phyloP scores from a whole-genome alignment of 2,797 vertebrate species.

The Menidia menidia region DNA sequence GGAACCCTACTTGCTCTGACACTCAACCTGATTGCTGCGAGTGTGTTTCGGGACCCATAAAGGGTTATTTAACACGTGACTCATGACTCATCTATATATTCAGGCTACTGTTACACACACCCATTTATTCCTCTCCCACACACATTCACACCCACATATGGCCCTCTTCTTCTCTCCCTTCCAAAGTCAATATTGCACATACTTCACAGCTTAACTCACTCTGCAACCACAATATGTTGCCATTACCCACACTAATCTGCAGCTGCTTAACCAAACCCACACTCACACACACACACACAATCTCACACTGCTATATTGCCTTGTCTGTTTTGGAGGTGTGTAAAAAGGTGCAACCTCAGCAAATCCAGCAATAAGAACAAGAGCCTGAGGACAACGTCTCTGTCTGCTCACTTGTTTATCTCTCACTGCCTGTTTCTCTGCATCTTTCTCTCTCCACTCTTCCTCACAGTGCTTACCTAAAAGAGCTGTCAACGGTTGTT shows the following conservation, averaged over 20 bases:
- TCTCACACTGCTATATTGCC: conserved; percentile 21
- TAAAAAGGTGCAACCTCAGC: conserved; percentile 52
- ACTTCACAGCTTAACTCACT: conserved; percentile 36
- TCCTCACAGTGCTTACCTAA: conserved; percentile 19
- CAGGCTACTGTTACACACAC: conserved; percentile 26
- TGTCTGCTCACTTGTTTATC: conserved; percentile 18
- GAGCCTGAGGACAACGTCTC: conserved; percentile 34
- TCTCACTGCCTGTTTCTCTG: conserved; percentile 1
- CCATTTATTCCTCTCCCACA: conserved; percentile 7
- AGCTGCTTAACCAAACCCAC: conserved; percentile 37
- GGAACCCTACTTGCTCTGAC: conserved; percentile 29
- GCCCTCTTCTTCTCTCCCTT: conserved; percentile 26
- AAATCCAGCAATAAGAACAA: conserved; percentile 51
- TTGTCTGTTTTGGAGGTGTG: conserved; percentile 23
- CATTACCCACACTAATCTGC: conserved; percentile 47
- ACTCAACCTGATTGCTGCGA: conserved; percentile 51
- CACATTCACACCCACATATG: conserved; percentile 33
- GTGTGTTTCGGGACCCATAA: conserved; percentile 31
- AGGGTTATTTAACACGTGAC: conserved; percentile 53
- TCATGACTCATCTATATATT: conserved; percentile 44
- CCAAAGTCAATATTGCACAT: conserved; percentile 28
- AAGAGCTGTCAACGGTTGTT: conserved; percentile 13
- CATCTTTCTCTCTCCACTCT: conserved; percentile 6
- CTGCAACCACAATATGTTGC: conserved; percentile 37
- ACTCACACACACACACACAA: conserved; percentile 7